Evolutionary conservation across 2,888 invertebrate genomes (phyloP), one percentile per base, ranked within the genome.

Genomic region (Drosophila villosipedis): DNA sequence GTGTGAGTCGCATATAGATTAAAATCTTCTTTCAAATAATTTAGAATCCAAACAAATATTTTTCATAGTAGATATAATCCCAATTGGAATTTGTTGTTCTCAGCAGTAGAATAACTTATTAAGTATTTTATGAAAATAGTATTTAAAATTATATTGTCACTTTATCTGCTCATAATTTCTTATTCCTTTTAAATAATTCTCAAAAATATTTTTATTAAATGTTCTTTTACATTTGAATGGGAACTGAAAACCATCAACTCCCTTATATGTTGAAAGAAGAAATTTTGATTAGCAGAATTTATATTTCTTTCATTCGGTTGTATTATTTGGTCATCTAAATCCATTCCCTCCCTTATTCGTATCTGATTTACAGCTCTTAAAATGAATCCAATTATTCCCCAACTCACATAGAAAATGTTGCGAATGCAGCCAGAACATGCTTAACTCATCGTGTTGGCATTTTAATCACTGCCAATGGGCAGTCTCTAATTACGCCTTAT

Each of bases 401-500:
- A 3, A 35, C n/a, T 19, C 41, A 37, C 35, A 47, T 7, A 7
- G 49, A 43, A 47, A 73, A 62, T 55, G 37, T 54, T 39, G 61
- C 63, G 52, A 68, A 54, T 64, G 53, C 77, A 66, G 59, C 62
- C 33, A 73, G 70, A 80, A 67, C 71, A 70, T 64, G 80, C 58
- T 62, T 53, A 73, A 61, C 71, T 72, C 68, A 80, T 83, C 85
- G 64, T 68, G 71, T 79, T 79, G 83, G 73, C 85, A 76, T 83
- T 77, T 71, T 83, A 88, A 83, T 88, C 82, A 85, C 80, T 78
- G 77, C 80, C 84, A 83, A 76, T 78, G 84, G 79, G 31, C 68
- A 72, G 71, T 80, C 80, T 88, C 83, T 83, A 89, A 87, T 87
- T 89, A 89, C 82, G 78, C 83, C 83, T 83, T 87, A 89, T 87